Base-by-base conservation (phyloP, 2,113 vertebrate species). In the Oncorhynchus mykiss region DNA sequence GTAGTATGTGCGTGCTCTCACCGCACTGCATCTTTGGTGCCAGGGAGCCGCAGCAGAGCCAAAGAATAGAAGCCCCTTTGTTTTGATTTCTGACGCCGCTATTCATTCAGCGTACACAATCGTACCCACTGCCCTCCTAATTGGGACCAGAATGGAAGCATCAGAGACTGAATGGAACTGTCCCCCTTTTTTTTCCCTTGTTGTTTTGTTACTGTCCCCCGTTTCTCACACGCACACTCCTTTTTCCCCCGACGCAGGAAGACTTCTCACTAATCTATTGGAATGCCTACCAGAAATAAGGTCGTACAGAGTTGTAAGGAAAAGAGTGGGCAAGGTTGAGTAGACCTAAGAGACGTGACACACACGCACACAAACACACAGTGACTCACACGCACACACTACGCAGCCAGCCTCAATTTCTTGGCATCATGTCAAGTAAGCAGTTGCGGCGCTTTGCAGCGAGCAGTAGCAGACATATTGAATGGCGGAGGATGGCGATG, bases 101-200 rank as follows among this genome's bases (percentile, higher is more conserved):
- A 92, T 93, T 94, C 87, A 93, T 83, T 86, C 74, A 75, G 86
- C 91, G 80, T 54, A 70, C 71, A 34, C 78, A 86, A 86, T 86
- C 84, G 88, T 77, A 78, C 73, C 77, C 73, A 76, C 86, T 73
- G 79, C 80, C 83, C 78, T 80, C 80, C 88, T 93, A 91, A 92
- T 93, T 93, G 90, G 86, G 59, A 82, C 88, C 70, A 80, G 88
- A 93, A 90, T 92, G 90, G 92, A 87, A 80, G 74, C 74, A 78
- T 71, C 86, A 86, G 84, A 77, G 86, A 89, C 89, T 89, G 83
- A 91, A 86, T 90, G 91, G 91, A 87, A 86, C 77, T 82, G 65
- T 81, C 70, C 74, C 78, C 64, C 1, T 22, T 64, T 67, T 7
- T 22, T 64, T 67, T 25, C 51, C 8, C 64, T 60, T 72, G 39